phyloP scores from a whole-genome alignment of 1,140 invertebrate genomes.

The Pissodes strobi region DNA sequence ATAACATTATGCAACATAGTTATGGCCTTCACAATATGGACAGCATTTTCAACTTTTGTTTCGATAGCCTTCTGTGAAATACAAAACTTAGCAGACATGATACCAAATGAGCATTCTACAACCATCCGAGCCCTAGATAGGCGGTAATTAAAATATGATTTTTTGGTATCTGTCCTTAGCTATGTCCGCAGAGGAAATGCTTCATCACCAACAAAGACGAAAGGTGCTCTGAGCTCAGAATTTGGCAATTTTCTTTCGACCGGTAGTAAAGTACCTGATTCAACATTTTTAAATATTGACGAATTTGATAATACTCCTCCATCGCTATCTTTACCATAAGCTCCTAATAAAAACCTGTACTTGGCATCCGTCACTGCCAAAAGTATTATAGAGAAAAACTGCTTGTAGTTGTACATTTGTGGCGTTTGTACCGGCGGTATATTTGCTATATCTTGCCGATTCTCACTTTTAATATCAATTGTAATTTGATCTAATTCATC shows the following conservation, averaged over 20 bases:
- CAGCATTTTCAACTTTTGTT: slow-evolving; percentile 36
- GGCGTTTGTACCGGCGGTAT: too few species aligned
- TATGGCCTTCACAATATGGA: slow-evolving; percentile 31
- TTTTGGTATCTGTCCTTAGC: slow-evolving; percentile 35
- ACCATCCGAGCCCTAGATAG: slow-evolving; percentile 52
- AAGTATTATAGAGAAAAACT: too few species aligned
- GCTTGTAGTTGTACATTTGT: too few species aligned
- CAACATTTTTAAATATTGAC: neutral
- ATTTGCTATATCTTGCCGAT: too few species aligned
- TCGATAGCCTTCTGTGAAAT: slow-evolving; percentile 35
- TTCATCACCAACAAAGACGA: slow-evolving; percentile 52
- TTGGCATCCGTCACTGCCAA: slow-evolving; percentile 42
- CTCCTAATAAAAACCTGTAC: slow-evolving; percentile 23
- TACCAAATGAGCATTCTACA: slow-evolving; percentile 58
- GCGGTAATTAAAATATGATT: slow-evolving; percentile 56
- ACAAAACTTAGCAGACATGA: slow-evolving; percentile 46
- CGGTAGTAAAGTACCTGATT: slow-evolving; percentile 8
- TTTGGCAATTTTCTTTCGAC: slow-evolving; percentile 5
- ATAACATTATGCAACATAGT: slow-evolving; percentile 24
- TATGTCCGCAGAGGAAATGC: slow-evolving; percentile 49
- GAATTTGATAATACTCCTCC: slow-evolving; percentile 18
- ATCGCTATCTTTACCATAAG: slow-evolving; percentile 33
- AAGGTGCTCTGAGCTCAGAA: slow-evolving; percentile 11
- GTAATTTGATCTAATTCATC: too few species aligned
- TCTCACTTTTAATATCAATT: too few species aligned